Evolutionary conservation across 2,113 vertebrate genomes (phyloP).

Genomic region (Actenoides hombroni): DNA sequence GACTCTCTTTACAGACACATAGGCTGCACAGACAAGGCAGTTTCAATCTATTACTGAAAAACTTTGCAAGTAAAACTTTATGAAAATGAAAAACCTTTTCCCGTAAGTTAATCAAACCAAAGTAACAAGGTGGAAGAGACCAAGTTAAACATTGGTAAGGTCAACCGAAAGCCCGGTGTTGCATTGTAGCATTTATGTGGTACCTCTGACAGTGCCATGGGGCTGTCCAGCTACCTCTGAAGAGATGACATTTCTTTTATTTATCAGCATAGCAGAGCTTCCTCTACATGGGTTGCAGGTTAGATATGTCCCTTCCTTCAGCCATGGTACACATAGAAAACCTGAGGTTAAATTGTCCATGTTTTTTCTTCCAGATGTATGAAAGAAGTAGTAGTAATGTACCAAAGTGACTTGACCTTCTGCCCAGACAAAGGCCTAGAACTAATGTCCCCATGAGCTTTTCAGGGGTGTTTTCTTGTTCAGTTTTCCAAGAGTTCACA

Average conservation of each 20-base stretch:
- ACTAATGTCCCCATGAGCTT: not conserved
- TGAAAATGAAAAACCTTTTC: not conserved
- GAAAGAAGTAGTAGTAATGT: not conserved
- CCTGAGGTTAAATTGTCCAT: fast-evolving
- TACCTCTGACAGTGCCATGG: not conserved
- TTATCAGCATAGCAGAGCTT: not conserved
- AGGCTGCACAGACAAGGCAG: not conserved
- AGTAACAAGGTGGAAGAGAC: not conserved
- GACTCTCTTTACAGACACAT: fast-evolving
- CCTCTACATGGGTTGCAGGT: not conserved
- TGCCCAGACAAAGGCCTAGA: not conserved
- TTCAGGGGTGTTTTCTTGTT: not conserved
- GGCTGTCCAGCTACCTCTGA: not conserved
- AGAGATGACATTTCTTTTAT: not conserved
- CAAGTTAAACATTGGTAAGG: not conserved
- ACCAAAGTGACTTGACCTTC: not conserved
- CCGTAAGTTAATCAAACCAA: not conserved
- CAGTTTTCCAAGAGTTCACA: not conserved
- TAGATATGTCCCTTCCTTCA: not conserved
- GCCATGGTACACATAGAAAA: not conserved
- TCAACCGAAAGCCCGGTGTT: not conserved
- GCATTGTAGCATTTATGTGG: not conserved
- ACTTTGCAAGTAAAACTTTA: not conserved
- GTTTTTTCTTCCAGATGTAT: not conserved
- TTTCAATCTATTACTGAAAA: not conserved